Evolutionary conservation across 2,888 invertebrate genomes (phyloP).

Genomic region (Clistopyga incitator): DNA sequence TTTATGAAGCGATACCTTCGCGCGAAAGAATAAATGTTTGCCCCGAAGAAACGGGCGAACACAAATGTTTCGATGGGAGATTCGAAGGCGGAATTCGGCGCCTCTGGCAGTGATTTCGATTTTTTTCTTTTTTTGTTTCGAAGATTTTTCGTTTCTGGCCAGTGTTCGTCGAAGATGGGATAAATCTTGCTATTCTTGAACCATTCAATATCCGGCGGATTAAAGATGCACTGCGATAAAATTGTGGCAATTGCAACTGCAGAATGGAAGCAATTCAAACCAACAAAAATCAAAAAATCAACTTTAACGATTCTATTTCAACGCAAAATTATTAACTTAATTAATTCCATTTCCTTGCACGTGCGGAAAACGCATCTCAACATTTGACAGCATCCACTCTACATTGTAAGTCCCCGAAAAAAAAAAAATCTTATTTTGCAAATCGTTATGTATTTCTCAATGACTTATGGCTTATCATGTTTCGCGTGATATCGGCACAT

Average conservation of each 20-base stretch:
- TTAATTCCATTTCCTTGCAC: neutral
- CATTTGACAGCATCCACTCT: neutral
- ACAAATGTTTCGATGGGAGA: conserved; percentile 13
- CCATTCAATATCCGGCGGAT: too few species aligned
- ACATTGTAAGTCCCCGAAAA: neutral
- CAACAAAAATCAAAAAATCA: too few species aligned
- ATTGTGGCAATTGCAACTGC: too few species aligned
- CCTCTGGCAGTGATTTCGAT: conserved; percentile 1
- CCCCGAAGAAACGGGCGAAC: conserved; percentile 17
- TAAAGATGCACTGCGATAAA: too few species aligned
- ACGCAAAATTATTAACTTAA: too few species aligned
- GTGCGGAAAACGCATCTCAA: neutral
- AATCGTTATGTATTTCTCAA: neutral
- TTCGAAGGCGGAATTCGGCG: conserved; percentile 3
- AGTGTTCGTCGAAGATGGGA: neutral
- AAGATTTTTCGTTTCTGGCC: neutral
- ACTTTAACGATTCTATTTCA: too few species aligned
- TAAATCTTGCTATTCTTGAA: too few species aligned
- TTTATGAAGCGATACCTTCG: conserved; percentile 33
- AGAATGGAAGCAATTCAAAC: too few species aligned
- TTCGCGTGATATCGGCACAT: conserved; percentile 58
- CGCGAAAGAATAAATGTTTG: conserved; percentile 34
- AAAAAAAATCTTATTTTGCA: neutral
- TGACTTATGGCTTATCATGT: conserved; percentile 50
- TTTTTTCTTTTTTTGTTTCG: neutral